Conservation (phyloP, 2,113 vertebrate genomes). For the Gavialis gangeticus region DNA sequence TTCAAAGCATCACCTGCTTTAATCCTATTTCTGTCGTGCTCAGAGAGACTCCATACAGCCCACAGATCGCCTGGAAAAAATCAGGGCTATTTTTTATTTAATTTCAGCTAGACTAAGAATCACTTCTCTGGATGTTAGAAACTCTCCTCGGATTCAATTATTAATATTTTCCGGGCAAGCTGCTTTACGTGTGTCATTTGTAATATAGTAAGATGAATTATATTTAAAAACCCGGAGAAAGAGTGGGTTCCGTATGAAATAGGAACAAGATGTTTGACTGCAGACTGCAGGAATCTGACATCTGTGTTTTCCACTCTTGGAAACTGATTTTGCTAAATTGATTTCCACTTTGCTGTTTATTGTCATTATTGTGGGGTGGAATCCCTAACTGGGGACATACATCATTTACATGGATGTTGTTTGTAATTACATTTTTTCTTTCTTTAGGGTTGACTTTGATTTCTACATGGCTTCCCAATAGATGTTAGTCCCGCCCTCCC, state of each 20-base stretch:
- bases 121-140: neutral
- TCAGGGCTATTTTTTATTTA: neutral
- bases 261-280: slow-evolving; percentile 77
- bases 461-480: slow-evolving; percentile 16
- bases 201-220: slow-evolving; percentile 73
- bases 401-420: slow-evolving; percentile 54
- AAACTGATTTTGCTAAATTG: slow-evolving; percentile 29
- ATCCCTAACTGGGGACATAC: slow-evolving; percentile 28
- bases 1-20: slow-evolving; percentile 80
- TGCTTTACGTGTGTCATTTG: slow-evolving; percentile 58
- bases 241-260: slow-evolving; percentile 62
- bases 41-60: slow-evolving; percentile 60
- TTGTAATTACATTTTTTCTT: slow-evolving; percentile 70
- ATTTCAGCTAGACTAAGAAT: slow-evolving; percentile 22
- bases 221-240: slow-evolving; percentile 22
- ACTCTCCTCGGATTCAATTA: slow-evolving; percentile 66
- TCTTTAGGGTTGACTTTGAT: slow-evolving; percentile 45
- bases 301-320: slow-evolving; percentile 57
- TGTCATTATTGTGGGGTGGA: slow-evolving; percentile 37
- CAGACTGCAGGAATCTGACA: slow-evolving; percentile 66
- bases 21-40: slow-evolving; percentile 73
- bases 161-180: slow-evolving; percentile 69
- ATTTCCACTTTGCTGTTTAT: slow-evolving; percentile 41
- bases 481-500: neutral
- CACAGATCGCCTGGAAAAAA: neutral